A percentile compares a stretch with the other conserved stretches of the same genome.
Conservation (phyloP, 1,140 invertebrate genomes). For the Lerema accius region DNA sequence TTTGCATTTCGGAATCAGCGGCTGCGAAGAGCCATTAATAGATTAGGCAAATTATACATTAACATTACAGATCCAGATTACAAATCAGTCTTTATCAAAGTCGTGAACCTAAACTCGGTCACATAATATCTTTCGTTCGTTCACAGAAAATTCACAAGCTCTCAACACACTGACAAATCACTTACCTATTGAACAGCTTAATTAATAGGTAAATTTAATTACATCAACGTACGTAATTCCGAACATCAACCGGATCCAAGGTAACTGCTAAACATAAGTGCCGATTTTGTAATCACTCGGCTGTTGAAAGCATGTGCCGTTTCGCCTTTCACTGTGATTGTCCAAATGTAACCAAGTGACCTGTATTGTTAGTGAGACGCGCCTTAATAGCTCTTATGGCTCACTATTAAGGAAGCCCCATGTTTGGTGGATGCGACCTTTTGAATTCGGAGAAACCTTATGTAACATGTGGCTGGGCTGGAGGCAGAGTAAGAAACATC, state of each 20-base stretch:
- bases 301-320: constrained; percentile 23
- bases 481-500: no score
- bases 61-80: no score
- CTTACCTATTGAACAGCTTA: background rate
- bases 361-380: constrained; percentile 7
- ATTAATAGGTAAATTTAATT: background rate
- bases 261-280: constrained; percentile 9
- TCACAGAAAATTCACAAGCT: no score
- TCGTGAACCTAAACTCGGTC: no score
- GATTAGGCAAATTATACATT: no score
- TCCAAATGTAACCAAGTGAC: constrained; percentile 24
- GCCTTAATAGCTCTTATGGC: background rate
- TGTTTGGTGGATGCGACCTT: background rate
- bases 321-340: constrained; percentile 23
- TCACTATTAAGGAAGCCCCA: background rate
- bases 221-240: background rate
- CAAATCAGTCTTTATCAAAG: no score
- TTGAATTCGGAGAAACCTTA: constrained; percentile 1
- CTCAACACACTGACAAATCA: no score
- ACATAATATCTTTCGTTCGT: no score
- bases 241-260: constrained; percentile 9
- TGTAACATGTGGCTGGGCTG: background rate
- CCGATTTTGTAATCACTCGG: constrained; percentile 11
- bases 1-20: no score
- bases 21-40: no score